Base-by-base conservation (phyloP, 2,888 invertebrate genomes). In the Trichogramma evanescens region DNA sequence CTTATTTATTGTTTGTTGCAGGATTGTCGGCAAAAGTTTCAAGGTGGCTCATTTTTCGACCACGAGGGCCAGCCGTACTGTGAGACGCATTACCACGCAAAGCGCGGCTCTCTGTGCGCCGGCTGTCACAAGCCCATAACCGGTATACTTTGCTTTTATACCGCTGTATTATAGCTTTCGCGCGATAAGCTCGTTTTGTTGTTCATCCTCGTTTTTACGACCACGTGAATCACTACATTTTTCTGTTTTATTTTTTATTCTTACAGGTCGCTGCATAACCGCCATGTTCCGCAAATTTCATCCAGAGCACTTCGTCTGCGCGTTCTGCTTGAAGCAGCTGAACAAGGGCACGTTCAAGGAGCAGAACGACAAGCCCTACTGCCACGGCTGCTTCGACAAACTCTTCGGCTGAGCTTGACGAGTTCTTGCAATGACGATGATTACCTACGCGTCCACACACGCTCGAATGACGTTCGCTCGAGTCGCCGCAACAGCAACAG, bases 261-360 rank as follows among this genome's bases (percentile, higher is more conserved):
- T 50, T 50, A 4, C 7, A 50, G 83, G 94, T 59, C 89, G 98
- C 45, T 99, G 98, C 80, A 97, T 99, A 77, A 98, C 98, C 1
- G 98, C 98, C 66, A 97, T 99, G 96, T 96, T 94, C 81, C 84
- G 92, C 70, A 98, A 99, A 81, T 99, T 95, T 84, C 99, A 99
- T 80, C 98, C 98, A 0, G 98, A 99, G 78, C 98, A 99, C 81
- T 99, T 99, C 77, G 95, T 96, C 6, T 99, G 99, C 82, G 95
- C 97, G n/a, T 99, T 97, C 82, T 99, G 99, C 75, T 83, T 96
- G 65, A 91, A 95, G 74, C 97, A 97, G 77, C 84, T 99, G 68
- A 98, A 97, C 81, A 98, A 98, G 78, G 98, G 98, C 71, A 99
- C 98, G 0, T 99, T 99, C 81, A 99, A 99, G 79, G 99, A 99